These are phyloP conservation scores for Sesia apiformis DNA, from an alignment of 2,888 invertebrate genomes.

Conservation along the genomic window DNA sequence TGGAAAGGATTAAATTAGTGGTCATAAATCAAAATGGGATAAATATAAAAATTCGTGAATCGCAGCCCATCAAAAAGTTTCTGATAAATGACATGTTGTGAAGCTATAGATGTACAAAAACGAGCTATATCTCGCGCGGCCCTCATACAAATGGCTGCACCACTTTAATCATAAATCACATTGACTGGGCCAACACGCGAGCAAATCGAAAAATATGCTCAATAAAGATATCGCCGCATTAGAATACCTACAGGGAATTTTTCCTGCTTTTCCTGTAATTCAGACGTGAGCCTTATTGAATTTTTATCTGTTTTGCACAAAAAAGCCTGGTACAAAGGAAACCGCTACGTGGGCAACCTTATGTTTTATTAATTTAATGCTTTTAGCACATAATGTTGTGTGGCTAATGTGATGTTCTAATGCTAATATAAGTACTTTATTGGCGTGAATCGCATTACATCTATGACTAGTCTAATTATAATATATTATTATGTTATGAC, in stretches of 20 bases:
- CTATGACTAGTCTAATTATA: too few relatives aligned
- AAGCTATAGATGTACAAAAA: conserved; percentile 5
- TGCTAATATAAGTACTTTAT: too few relatives aligned
- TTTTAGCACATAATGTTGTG: too few relatives aligned
- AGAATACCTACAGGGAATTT: conserved; percentile 17
- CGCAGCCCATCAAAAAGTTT: conserved; percentile 27
- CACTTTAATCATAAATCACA: conserved; percentile 41
- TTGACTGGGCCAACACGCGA: conserved; percentile 22
- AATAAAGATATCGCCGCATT: conserved; percentile 34
- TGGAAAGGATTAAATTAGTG: conserved; percentile 9
- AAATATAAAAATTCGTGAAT: conserved; percentile 22
- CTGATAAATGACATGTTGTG: conserved; percentile 32
- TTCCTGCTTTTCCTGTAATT: conserved; percentile 7
- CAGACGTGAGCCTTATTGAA: conserved; percentile 11
- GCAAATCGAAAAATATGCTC: conserved; percentile 45
- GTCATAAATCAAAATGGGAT: conserved; percentile 9
- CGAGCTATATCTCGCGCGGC: conserved; percentile 6
- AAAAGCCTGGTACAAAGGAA: not conserved
- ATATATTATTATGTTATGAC: too few relatives aligned
- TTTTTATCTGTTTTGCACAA: conserved; percentile 9
- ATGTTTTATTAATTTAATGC: too few relatives aligned
- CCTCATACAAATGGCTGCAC: conserved; percentile 13
- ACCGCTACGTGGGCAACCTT: too few relatives aligned
- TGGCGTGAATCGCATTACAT: too few relatives aligned
- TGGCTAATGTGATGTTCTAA: too few relatives aligned